Conservation (phyloP, 2,888 invertebrate genomes). For the Euclidia mi region DNA sequence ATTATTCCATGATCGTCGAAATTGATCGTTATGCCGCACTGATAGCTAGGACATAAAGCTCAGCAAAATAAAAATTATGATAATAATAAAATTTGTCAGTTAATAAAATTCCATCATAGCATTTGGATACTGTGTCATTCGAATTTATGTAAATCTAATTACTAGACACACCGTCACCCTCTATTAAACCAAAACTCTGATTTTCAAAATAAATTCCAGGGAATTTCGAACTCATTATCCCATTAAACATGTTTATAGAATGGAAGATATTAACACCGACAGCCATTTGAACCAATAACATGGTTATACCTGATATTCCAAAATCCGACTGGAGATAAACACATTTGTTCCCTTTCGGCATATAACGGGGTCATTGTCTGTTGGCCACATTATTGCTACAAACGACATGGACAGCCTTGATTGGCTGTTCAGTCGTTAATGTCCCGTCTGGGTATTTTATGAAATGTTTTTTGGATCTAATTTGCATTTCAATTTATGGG, state of each 20-base stretch:
- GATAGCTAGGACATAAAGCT: too few species aligned
- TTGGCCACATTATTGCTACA: constrained; percentile 8
- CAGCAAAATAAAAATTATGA: too few species aligned
- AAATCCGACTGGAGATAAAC: constrained; percentile 11
- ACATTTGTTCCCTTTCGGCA: constrained; percentile 1
- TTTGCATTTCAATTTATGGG: not conserved
- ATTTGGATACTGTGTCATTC: too few species aligned
- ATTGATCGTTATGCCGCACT: too few species aligned
- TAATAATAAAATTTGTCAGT: too few species aligned
- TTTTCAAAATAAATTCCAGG: not conserved
- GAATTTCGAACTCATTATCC: not conserved
- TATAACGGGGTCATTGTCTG: constrained; percentile 5
- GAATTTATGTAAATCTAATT: too few species aligned
- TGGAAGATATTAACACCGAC: constrained; percentile 1
- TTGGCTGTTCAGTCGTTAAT: not conserved
- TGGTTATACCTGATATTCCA: constrained; percentile 9
- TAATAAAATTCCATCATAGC: too few species aligned
- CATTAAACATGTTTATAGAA: not conserved
- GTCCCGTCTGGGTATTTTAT: not conserved
- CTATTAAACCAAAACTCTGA: too few species aligned
- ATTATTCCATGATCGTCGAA: too few species aligned
- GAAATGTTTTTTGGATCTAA: not conserved
- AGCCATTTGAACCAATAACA: constrained; percentile 8
- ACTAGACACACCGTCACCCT: too few species aligned
- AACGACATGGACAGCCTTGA: constrained; percentile 1